Evolutionary conservation across 2,113 vertebrate genomes (phyloP).

Genomic region (Euleptes europaea): DNA sequence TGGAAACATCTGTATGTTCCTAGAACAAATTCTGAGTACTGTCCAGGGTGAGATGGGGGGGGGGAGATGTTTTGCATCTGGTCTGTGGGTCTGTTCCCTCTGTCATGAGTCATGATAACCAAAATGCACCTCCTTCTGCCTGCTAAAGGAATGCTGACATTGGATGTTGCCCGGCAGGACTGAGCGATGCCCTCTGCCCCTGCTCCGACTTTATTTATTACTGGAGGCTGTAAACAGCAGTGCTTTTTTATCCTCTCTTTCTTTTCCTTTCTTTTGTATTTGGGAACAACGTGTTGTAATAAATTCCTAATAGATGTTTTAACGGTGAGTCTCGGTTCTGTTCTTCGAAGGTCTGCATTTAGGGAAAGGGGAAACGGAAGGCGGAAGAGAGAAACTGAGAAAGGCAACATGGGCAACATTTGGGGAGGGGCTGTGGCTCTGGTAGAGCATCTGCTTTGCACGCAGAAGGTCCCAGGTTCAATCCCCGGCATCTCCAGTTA

Average conservation of each 20-base stretch:
- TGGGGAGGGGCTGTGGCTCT: too few species aligned
- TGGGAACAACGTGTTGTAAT: conserved; percentile 74
- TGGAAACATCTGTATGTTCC: background rate
- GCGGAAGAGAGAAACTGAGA: background rate
- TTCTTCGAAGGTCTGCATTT: conserved; percentile 38
- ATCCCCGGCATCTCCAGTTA: too few species aligned
- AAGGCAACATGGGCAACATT: background rate
- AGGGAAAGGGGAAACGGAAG: background rate
- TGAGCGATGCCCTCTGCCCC: conserved; percentile 46
- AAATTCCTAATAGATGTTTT: conserved; percentile 75
- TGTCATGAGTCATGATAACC: conserved; percentile 22
- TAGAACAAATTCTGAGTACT: conserved; percentile 5
- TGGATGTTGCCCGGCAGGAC: conserved; percentile 17
- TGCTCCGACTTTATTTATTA: conserved; percentile 68
- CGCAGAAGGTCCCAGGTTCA: too few species aligned
- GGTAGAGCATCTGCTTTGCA: too few species aligned
- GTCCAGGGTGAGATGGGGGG: background rate
- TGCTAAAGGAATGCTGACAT: conserved; percentile 19
- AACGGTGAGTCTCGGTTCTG: conserved; percentile 60
- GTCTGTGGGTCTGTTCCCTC: conserved; percentile 32
- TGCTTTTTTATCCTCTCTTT: conserved; percentile 72
- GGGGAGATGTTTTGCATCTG: conserved; percentile 43
- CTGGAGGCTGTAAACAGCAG: conserved; percentile 70
- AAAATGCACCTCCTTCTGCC: conserved; percentile 20
- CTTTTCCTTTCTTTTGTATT: conserved; percentile 77